Conservation (phyloP, 92 coral and sea anemone genomes). For the Epizoanthus rinbou region DNA sequence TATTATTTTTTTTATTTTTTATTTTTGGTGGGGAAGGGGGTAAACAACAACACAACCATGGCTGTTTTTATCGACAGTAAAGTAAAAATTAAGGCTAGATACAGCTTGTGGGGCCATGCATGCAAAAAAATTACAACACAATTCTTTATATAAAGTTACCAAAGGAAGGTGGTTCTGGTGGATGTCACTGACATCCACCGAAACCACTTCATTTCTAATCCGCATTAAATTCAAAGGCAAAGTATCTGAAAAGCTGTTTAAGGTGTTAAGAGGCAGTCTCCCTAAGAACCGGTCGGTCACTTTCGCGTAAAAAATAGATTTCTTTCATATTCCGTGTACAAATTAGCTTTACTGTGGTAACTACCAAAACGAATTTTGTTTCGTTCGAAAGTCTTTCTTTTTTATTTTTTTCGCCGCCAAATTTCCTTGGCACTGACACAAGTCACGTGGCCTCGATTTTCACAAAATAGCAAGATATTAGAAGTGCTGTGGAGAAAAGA, state of each 20-base stretch:
- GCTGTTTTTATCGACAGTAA: conserved; percentile 10
- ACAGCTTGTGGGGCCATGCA: conserved; percentile 19
- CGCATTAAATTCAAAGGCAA: conserved; percentile 26
- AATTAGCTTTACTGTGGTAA: conserved; percentile 39
- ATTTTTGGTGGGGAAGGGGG: conserved; percentile 18
- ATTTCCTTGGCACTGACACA: conserved; percentile 6
- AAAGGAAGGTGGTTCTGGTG: too few relatives aligned
- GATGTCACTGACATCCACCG: conserved; percentile 30
- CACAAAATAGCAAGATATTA: conserved; percentile 1
- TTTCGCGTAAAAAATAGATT: conserved; percentile 42
- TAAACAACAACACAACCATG: conserved; percentile 7
- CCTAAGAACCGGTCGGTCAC: conserved; percentile 32
- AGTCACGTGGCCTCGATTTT: conserved; percentile 3
- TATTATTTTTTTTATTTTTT: conserved; percentile 9
- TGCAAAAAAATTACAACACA: conserved; percentile 13
- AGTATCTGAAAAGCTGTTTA: conserved; percentile 20
- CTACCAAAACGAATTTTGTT: conserved; percentile 33
- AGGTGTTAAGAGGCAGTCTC: conserved; percentile 36
- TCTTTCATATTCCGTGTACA: conserved; percentile 38
- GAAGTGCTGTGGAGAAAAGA: conserved; percentile 8
- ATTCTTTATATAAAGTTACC: too few relatives aligned
- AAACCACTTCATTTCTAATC: conserved; percentile 38
- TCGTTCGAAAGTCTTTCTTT: conserved; percentile 35
- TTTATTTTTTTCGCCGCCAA: conserved; percentile 2
- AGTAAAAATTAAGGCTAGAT: conserved; percentile 11